Evolutionary conservation across 2,797 vertebrate genomes (phyloP).

Genomic region (Neomorphus geoffroyi): DNA sequence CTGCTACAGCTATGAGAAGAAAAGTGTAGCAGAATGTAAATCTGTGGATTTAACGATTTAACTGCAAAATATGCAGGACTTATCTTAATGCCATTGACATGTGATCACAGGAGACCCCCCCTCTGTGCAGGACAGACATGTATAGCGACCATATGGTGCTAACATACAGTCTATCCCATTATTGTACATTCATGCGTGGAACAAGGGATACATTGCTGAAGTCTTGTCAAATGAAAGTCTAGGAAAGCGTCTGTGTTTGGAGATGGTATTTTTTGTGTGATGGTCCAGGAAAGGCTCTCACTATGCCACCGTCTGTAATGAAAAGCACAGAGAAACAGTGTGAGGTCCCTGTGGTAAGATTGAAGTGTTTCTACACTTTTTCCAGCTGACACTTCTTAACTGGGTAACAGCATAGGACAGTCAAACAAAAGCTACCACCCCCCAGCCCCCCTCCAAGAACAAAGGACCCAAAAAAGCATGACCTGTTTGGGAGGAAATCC

Average conservation of each 20-base stretch:
- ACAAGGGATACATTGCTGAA: not conserved
- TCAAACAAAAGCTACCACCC: not conserved
- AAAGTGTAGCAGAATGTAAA: not conserved
- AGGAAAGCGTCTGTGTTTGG: not conserved
- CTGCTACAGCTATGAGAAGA: not conserved
- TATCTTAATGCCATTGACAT: not conserved
- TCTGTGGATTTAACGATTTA: not conserved
- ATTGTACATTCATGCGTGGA: not conserved
- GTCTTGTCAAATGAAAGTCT: not conserved
- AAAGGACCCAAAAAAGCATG: constrained; percentile 60
- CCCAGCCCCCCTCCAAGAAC: not conserved
- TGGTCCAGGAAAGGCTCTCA: not conserved
- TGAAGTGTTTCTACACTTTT: not conserved
- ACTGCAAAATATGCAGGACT: not conserved
- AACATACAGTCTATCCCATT: not conserved
- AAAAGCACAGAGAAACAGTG: not conserved
- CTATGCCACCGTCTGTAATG: not conserved
- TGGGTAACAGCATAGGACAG: not conserved
- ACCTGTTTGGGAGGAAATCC: constrained; percentile 64
- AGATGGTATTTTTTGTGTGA: not conserved
- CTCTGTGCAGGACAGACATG: not conserved
- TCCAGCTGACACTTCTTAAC: not conserved
- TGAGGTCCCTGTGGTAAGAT: not conserved
- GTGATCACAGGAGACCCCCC: not conserved
- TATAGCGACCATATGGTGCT: not conserved